Evolutionary conservation across 2,797 vertebrate genomes (phyloP).

Genomic region (Myotis daubentonii): DNA sequence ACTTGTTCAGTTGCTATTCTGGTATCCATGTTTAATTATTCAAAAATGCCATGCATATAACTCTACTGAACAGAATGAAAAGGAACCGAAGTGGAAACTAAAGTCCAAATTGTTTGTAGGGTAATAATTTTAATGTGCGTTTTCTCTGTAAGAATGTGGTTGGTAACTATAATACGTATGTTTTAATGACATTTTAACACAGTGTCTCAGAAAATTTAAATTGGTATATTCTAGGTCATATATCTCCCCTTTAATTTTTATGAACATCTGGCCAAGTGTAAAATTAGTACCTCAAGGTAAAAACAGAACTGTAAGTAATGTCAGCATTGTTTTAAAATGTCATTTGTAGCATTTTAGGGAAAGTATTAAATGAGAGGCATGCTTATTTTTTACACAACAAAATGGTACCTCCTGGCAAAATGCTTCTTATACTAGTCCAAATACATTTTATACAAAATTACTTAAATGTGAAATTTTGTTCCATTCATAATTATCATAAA

Average conservation of each 20-base stretch:
- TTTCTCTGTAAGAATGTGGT: constrained; percentile 35
- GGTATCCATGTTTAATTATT: neutral
- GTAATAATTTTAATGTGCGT: constrained; percentile 33
- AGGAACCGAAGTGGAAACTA: neutral
- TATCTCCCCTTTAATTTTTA: constrained; percentile 32
- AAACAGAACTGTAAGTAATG: constrained; percentile 40
- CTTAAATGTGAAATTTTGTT: constrained; percentile 41
- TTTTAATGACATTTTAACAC: constrained; percentile 19
- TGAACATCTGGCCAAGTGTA: constrained; percentile 25
- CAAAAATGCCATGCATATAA: neutral
- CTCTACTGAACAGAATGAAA: neutral
- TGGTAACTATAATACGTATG: constrained; percentile 13
- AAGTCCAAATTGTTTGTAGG: constrained; percentile 1
- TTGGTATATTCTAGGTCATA: neutral
- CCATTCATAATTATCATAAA: constrained; percentile 54
- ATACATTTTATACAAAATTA: constrained; percentile 58
- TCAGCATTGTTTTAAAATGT: constrained; percentile 56
- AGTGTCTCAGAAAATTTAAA: constrained; percentile 48
- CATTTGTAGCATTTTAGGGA: constrained; percentile 11
- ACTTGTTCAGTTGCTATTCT: neutral
- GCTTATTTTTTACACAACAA: constrained; percentile 43
- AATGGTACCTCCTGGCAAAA: constrained; percentile 43
- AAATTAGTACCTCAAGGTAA: constrained; percentile 49
- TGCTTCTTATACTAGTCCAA: constrained; percentile 46
- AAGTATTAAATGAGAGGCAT: constrained; percentile 8